Percentiles rank a stretch among this genome's conserved stretches.
phyloP scores from a whole-genome alignment of 2,113 vertebrate species.

The Cariama cristata region DNA sequence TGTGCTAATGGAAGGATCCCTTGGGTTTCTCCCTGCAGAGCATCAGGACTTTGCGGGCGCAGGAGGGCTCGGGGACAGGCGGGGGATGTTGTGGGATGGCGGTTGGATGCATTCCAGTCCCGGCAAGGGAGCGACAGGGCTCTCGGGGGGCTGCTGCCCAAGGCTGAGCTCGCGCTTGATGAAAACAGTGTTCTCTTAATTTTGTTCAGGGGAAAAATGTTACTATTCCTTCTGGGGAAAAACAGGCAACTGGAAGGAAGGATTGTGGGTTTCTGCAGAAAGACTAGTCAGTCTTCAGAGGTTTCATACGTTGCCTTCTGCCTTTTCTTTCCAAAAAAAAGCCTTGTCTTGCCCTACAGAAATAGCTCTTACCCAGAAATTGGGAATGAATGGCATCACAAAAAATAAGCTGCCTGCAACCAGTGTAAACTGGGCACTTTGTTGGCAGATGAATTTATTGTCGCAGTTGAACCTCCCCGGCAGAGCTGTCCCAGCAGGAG shows the following conservation, averaged over 20 bases:
- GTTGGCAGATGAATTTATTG: background rate
- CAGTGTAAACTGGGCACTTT: background rate
- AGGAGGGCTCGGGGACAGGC: background rate
- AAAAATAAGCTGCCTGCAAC: background rate
- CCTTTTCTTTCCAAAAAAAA: background rate
- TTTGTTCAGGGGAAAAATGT: background rate
- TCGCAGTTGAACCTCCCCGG: fast-evolving
- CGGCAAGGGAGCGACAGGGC: fast-evolving
- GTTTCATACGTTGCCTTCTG: background rate
- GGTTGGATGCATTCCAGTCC: background rate
- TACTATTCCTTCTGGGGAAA: background rate
- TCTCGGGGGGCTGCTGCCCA: background rate
- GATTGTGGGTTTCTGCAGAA: background rate
- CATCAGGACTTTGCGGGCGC: fast-evolving
- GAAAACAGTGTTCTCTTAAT: fast-evolving
- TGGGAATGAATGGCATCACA: background rate
- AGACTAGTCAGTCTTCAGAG: background rate
- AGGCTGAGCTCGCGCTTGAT: background rate
- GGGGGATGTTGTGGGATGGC: background rate
- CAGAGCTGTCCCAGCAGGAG: background rate
- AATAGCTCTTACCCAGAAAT: background rate
- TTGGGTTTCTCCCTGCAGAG: background rate
- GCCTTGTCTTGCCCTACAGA: background rate
- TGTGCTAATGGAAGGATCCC: fast-evolving
- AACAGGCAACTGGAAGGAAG: background rate